These are phyloP conservation scores for Taeniopygia guttata DNA, from an alignment of 2,797 vertebrate genomes.

Conservation along the genomic window DNA sequence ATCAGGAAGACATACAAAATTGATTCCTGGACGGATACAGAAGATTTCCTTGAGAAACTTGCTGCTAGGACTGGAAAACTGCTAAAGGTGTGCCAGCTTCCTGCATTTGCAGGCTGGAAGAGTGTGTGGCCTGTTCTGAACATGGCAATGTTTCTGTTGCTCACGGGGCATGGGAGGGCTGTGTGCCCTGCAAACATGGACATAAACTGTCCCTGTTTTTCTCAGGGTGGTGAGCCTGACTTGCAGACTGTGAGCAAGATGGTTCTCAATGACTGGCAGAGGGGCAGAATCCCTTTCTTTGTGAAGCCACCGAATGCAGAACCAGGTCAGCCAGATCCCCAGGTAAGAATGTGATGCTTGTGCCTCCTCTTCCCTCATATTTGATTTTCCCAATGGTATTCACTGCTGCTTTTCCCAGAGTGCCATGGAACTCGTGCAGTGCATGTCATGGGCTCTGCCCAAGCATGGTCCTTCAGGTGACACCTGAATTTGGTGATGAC, in stretches of 20 bases:
- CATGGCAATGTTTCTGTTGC: not conserved
- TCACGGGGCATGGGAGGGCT: not conserved
- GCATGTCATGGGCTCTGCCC: not conserved
- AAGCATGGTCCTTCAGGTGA: not conserved
- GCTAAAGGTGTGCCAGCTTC: slow-evolving; percentile 81
- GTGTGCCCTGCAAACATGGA: not conserved
- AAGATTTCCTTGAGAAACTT: slow-evolving; percentile 95
- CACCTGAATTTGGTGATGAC: not conserved
- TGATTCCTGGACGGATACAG: slow-evolving; percentile 85
- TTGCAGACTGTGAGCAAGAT: slow-evolving; percentile 92
- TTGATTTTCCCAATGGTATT: not conserved
- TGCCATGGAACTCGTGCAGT: not conserved
- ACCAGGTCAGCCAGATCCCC: slow-evolving; percentile 47
- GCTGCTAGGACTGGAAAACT: slow-evolving; percentile 91
- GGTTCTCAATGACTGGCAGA: slow-evolving; percentile 98
- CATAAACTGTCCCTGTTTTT: not conserved
- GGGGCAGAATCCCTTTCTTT: slow-evolving; percentile 96
- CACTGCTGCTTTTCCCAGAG: not conserved
- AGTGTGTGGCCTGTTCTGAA: not conserved
- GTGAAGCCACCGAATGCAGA: slow-evolving; percentile 90
- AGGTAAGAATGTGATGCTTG: slow-evolving; percentile 69
- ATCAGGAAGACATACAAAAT: slow-evolving; percentile 94
- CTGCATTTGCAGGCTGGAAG: not conserved
- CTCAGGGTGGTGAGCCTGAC: slow-evolving; percentile 95
- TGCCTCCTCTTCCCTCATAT: not conserved